phyloP scores from a whole-genome alignment of 2,797 vertebrate genomes.

The Enteromius fasciolatus region DNA sequence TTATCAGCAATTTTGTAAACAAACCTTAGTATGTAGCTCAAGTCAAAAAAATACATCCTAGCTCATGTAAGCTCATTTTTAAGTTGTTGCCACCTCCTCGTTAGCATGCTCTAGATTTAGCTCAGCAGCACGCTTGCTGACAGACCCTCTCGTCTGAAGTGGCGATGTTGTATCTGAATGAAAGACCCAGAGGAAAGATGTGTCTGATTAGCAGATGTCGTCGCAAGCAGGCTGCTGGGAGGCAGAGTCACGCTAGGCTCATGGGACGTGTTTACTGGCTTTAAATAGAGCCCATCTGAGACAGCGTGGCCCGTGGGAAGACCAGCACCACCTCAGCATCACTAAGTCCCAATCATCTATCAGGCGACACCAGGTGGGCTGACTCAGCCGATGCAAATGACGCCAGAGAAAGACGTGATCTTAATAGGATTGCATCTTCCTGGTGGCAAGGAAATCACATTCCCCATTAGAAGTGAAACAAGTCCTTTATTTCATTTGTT shows the following conservation, averaged over 20 bases:
- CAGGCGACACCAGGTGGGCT: constrained; percentile 42
- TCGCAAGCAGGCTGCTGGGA: constrained; percentile 19
- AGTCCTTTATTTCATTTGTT: constrained; percentile 42
- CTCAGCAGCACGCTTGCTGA: constrained; percentile 6
- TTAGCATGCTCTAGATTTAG: constrained; percentile 46
- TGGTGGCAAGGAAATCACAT: constrained; percentile 49
- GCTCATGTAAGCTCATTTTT: background rate
- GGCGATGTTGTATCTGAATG: constrained; percentile 55
- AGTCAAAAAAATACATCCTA: too few species aligned
- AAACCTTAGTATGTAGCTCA: background rate
- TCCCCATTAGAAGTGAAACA: constrained; percentile 47
- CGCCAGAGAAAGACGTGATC: constrained; percentile 52
- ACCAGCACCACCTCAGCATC: constrained; percentile 8
- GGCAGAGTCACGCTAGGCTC: background rate
- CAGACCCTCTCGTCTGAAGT: constrained; percentile 45
- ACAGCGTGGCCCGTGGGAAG: constrained; percentile 2
- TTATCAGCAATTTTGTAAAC: background rate
- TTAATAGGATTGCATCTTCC: constrained; percentile 59
- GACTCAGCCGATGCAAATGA: constrained; percentile 23
- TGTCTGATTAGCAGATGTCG: constrained; percentile 64
- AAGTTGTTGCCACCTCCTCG: background rate
- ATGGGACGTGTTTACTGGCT: constrained; percentile 31
- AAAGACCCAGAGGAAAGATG: constrained; percentile 48
- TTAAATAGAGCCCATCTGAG: constrained; percentile 44
- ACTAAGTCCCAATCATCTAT: constrained; percentile 35